Evolutionary conservation across 2,888 invertebrate species (phyloP), one percentile per base, ranked within the genome.

Genomic region (Drosophila falleni): DNA sequence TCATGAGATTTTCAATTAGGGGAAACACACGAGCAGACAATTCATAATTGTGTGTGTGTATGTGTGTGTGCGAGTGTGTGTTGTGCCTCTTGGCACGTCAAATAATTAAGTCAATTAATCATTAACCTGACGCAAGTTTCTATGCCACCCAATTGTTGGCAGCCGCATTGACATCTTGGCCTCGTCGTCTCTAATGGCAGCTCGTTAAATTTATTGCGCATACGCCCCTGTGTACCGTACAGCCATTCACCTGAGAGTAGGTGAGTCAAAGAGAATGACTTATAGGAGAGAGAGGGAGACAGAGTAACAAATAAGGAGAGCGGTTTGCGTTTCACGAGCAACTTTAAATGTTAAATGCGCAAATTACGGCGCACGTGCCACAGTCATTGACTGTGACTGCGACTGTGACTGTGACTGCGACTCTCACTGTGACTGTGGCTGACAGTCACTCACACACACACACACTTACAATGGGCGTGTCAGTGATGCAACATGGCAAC

Each of bases 341-440:
- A 88, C 83, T 88, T 86, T 88, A 83, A 88, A 88, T 88, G 83
- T 88, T 86, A 83, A 88, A 88, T 85, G 88, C 78, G 77, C 80
- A 83, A 85, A 88, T 83, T 82, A 86, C 80, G 74, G 51, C 68
- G 83, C 83, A 83, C 88, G 88, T 87, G 82, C 70, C 74, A 55
- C 74, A 70, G 58, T 47, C 77, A 70, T 76, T 73, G 80, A 81
- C 81, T 80, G 78, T 50, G 50, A 51, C 71, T 68, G 59, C 13
- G 37, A 47, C 39, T 46, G 19, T 15, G 13, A 42, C 50, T 49
- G 54, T 33, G 58, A 53, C 67, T 35, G 53, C 8, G 78, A 50
- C 80, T 55, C 44, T 50, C 47, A 73, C 72, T 67, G 65, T 53
- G 65, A 69, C 66, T 65, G 56, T 37, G 65, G 59, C 64, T 65